phyloP scores from a whole-genome alignment of 2,797 vertebrate species.

The Scarus forsteni region DNA sequence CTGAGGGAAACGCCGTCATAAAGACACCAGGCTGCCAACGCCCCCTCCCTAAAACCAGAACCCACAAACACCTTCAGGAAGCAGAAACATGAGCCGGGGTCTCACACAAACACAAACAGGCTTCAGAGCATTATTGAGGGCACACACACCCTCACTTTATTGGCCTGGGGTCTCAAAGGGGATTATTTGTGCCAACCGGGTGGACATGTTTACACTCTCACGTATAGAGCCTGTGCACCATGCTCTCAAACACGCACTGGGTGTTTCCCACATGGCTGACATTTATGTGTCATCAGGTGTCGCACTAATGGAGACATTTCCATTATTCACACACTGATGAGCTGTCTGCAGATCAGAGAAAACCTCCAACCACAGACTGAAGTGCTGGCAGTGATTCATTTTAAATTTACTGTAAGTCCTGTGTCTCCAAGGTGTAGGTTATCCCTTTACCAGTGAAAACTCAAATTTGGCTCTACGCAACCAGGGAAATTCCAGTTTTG shows the following conservation, averaged over 20 bases:
- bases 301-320: constrained; percentile 17
- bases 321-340: constrained; percentile 1
- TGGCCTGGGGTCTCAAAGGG: background rate
- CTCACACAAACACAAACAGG: constrained; percentile 25
- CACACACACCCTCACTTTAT: background rate
- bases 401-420: no score
- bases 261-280: constrained; percentile 24
- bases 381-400: no score
- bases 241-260: background rate
- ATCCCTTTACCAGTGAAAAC: no score
- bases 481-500: no score
- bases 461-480: no score
- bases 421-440: no score
- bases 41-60: constrained; percentile 33
- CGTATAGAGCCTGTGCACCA: background rate
- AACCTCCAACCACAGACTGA: no score
- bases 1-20: constrained; percentile 72
- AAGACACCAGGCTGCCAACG: constrained; percentile 42
- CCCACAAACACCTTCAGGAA: constrained; percentile 53
- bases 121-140: background rate
- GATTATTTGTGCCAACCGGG: constrained; percentile 1
- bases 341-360: constrained; percentile 8
- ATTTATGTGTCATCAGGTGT: constrained; percentile 37
- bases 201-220: background rate
- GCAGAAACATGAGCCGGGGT: constrained; percentile 53